Evolutionary conservation across 2,113 vertebrate species (phyloP).

Genomic region (Todiramphus chloris): DNA sequence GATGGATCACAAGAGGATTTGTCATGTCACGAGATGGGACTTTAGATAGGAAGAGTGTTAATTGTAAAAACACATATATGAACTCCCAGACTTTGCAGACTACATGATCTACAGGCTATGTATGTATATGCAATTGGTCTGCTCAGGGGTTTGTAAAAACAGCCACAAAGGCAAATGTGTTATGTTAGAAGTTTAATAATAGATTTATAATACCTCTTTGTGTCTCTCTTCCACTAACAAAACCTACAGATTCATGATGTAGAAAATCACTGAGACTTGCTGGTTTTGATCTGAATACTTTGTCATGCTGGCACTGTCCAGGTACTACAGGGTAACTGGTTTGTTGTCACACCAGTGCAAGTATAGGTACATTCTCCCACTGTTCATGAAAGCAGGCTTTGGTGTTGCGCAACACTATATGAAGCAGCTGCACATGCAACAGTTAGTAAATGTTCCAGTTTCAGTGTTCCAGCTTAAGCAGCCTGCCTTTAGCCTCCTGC

Average conservation of each 20-base stretch:
- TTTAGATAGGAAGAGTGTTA: not conserved
- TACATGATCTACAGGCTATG: not conserved
- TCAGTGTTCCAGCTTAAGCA: not conserved
- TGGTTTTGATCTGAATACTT: not conserved
- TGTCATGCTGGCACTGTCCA: not conserved
- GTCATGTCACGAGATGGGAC: not conserved
- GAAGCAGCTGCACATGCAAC: not conserved
- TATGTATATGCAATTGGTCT: not conserved
- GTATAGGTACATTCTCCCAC: not conserved
- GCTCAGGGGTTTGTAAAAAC: not conserved
- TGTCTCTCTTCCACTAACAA: not conserved
- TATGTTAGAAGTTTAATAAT: not conserved
- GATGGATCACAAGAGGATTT: slow-evolving; percentile 14
- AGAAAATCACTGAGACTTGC: not conserved
- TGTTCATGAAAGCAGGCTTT: not conserved
- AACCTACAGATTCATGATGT: not conserved
- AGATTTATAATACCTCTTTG: not conserved
- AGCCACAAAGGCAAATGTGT: not conserved
- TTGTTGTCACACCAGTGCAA: not conserved
- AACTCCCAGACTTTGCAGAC: not conserved
- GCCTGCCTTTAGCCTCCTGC: not conserved
- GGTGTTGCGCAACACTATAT: not conserved
- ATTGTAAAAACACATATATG: not conserved
- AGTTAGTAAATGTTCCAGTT: not conserved
- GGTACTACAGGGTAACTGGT: not conserved